These are phyloP conservation scores for Plectus sambesii DNA, from an alignment of 1,140 invertebrate species.

Conservation along the genomic window DNA sequence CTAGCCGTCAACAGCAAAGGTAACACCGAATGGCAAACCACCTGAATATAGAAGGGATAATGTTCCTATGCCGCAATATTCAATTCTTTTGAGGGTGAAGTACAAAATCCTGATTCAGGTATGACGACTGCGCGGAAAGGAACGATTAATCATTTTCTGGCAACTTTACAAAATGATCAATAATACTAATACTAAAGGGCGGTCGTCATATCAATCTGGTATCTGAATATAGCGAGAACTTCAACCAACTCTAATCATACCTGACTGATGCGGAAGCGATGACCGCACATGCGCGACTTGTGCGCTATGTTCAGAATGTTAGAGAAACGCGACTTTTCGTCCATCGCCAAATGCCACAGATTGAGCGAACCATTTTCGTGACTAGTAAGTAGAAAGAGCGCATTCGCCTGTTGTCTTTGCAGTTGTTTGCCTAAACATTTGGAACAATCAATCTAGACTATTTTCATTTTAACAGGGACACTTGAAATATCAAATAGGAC, in stretches of 20 bases:
- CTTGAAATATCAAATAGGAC: too few species aligned
- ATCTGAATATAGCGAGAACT: background rate
- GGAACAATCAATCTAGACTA: too few species aligned
- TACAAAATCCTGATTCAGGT: background rate
- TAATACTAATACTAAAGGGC: background rate
- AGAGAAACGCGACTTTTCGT: conserved; percentile 86
- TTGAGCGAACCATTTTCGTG: conserved; percentile 95
- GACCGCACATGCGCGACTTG: conserved; percentile 81
- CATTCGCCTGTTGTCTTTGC: conserved; percentile 34
- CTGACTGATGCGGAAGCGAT: conserved; percentile 82
- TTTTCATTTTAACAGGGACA: too few species aligned
- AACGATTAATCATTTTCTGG: too few species aligned
- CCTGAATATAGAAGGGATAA: too few species aligned
- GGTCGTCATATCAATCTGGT: background rate
- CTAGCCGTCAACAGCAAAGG: conserved; percentile 89
- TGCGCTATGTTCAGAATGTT: conserved; percentile 84
- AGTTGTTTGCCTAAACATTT: conserved; percentile 2
- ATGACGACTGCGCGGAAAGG: too few species aligned
- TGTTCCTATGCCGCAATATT: too few species aligned
- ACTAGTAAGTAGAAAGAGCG: conserved; percentile 92
- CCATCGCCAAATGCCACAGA: conserved; percentile 91
- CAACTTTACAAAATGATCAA: too few species aligned
- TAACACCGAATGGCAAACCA: conserved; percentile 92
- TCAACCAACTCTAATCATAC: conserved; percentile 19
- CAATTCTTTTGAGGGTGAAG: conserved; percentile 14